These are phyloP conservation scores for Lepidonotus clava DNA, from an alignment of 2,888 invertebrate species.

Conservation along the genomic window DNA sequence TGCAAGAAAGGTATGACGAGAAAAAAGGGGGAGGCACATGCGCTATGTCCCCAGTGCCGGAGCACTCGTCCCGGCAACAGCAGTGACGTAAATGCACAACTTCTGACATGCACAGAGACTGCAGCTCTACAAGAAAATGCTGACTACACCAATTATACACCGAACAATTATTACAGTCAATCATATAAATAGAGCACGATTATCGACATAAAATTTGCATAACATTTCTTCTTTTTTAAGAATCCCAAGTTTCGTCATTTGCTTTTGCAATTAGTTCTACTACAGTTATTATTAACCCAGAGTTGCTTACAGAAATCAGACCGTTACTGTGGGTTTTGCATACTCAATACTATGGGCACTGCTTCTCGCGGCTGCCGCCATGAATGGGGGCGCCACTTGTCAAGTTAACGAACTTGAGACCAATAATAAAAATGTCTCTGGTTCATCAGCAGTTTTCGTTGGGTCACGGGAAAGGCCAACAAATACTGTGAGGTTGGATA, in stretches of 20 bases:
- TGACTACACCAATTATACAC: not conserved
- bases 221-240: not conserved
- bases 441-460: not conserved
- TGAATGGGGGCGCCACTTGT: not conserved
- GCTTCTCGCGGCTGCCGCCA: not conserved
- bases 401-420: not conserved
- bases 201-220: not conserved
- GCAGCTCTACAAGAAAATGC: too few relatives aligned
- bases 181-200: not conserved
- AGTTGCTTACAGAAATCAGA: not conserved
- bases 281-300: not conserved
- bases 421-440: not conserved
- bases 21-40: too few relatives aligned
- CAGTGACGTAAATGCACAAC: not conserved
- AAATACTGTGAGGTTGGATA: conserved; percentile 32
- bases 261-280: not conserved
- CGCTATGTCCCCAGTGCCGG: too few relatives aligned
- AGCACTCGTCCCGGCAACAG: not conserved
- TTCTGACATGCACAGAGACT: too few relatives aligned
- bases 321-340: too few relatives aligned
- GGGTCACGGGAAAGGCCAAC: conserved; percentile 8
- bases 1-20: too few relatives aligned
- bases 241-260: not conserved
- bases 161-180: not conserved
- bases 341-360: not conserved